Percentiles rank a stretch among this genome's conserved stretches.
phyloP scores from a whole-genome alignment of 2,888 invertebrate genomes.

The Melieria picta region DNA sequence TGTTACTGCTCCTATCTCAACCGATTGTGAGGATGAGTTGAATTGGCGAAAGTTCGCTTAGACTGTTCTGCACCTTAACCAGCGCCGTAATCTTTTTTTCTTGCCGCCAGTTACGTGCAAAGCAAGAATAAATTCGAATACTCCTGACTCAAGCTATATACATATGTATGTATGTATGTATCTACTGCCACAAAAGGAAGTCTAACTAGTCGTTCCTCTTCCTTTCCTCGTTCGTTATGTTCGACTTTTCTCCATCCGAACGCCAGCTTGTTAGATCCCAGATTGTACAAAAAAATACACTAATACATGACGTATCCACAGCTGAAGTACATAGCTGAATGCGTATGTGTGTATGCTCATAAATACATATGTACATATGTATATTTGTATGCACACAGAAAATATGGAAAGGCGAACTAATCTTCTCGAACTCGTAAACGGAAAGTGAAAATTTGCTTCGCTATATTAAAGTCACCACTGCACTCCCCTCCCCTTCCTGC shows the following conservation, averaged over 20 bases:
- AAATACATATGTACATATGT: constrained; percentile 24
- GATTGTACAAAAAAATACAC: too few species aligned
- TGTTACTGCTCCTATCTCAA: too few species aligned
- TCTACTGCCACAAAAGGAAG: constrained; percentile 2
- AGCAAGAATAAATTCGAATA: too few species aligned
- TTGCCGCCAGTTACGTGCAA: too few species aligned
- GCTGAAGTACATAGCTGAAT: not conserved
- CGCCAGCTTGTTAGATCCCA: too few species aligned
- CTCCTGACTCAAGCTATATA: not conserved
- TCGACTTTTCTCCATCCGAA: too few species aligned
- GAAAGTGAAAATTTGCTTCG: constrained; percentile 65
- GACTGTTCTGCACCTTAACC: too few species aligned
- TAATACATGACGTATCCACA: too few species aligned
- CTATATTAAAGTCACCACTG: constrained; percentile 44
- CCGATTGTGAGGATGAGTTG: too few species aligned
- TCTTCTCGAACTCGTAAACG: constrained; percentile 50
- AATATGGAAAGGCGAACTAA: constrained; percentile 48
- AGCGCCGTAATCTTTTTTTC: too few species aligned
- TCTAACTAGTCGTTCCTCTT: constrained; percentile 12
- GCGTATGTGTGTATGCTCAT: constrained; percentile 28
- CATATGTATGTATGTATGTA: constrained; percentile 12
- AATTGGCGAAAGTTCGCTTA: too few species aligned
- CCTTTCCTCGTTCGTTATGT: constrained; percentile 6
- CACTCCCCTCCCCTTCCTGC: constrained; percentile 39
- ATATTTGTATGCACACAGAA: constrained; percentile 22